Conservation (phyloP, 2,888 invertebrate species). For the Nephrotoma flavescens region DNA sequence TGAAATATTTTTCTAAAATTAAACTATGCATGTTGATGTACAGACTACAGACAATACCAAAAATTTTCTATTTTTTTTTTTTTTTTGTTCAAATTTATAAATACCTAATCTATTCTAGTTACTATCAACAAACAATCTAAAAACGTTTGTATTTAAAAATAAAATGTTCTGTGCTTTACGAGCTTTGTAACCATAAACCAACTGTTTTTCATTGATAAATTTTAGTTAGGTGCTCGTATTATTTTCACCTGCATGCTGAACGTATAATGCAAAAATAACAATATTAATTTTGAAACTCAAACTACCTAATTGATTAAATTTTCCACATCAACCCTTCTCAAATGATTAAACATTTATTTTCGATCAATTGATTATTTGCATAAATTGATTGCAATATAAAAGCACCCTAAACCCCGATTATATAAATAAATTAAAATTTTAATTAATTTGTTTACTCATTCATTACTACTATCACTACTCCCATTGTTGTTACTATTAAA, state of each 20-base stretch:
- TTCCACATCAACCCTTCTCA: neutral
- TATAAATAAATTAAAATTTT: constrained; percentile 2
- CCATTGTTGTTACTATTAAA: neutral
- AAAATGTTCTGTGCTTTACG: neutral
- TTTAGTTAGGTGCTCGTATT: neutral
- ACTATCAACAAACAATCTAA: neutral
- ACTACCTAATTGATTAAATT: neutral
- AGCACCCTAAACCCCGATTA: neutral
- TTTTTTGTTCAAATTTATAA: neutral
- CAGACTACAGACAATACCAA: neutral
- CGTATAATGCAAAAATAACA: no score
- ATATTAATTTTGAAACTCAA: neutral
- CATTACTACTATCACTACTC: neutral
- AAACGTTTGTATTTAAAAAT: neutral
- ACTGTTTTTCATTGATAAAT: neutral
- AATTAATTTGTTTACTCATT: neutral
- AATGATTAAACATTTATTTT: neutral
- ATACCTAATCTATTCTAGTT: neutral
- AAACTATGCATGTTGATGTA: neutral
- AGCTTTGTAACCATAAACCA: neutral
- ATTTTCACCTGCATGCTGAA: no score
- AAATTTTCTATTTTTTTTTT: neutral
- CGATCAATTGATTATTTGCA: neutral
- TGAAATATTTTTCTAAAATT: neutral
- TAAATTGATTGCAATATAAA: neutral